Percentiles rank a stretch among this genome's conserved stretches.
phyloP scores from a whole-genome alignment of 2,113 vertebrate species.

The Leptobrachium leishanense region DNA sequence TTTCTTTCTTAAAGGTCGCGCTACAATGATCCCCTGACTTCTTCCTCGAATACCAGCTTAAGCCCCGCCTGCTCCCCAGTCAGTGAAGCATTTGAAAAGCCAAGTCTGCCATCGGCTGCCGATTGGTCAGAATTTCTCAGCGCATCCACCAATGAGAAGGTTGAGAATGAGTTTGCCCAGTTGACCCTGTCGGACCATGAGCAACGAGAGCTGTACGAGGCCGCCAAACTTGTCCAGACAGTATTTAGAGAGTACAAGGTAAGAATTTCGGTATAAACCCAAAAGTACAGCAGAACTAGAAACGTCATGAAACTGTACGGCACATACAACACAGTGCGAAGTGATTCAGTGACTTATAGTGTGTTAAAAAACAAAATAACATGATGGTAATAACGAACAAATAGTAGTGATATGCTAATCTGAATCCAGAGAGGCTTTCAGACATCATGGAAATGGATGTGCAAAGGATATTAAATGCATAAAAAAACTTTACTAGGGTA shows the following conservation, averaged over 20 bases:
- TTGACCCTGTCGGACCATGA: constrained; percentile 95
- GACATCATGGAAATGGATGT: too few species aligned
- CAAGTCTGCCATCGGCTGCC: constrained; percentile 85
- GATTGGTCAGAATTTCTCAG: constrained; percentile 97
- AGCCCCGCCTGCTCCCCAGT: constrained; percentile 85
- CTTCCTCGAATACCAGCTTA: constrained; percentile 88
- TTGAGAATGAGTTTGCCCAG: constrained; percentile 95
- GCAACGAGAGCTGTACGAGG: constrained; percentile 96
- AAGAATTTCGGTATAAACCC: constrained; percentile 19
- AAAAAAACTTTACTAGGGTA: too few species aligned
- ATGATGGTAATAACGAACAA: too few species aligned
- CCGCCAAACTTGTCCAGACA: constrained; percentile 94
- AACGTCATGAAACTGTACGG: too few species aligned
- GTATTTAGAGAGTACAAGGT: constrained; percentile 99
- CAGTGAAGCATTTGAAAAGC: constrained; percentile 83
- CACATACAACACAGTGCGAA: too few species aligned
- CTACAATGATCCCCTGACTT: constrained; percentile 86
- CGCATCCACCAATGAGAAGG: constrained; percentile 90
- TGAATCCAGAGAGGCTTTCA: too few species aligned
- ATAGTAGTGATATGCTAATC: too few species aligned
- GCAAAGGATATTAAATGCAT: too few species aligned
- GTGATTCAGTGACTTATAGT: too few species aligned
- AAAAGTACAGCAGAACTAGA: too few species aligned
- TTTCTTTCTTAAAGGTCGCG: constrained; percentile 70
- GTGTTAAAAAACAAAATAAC: too few species aligned